phyloP scores from a whole-genome alignment of 92 coral and sea anemone genomes.

The Isaurus tuberculatus region DNA sequence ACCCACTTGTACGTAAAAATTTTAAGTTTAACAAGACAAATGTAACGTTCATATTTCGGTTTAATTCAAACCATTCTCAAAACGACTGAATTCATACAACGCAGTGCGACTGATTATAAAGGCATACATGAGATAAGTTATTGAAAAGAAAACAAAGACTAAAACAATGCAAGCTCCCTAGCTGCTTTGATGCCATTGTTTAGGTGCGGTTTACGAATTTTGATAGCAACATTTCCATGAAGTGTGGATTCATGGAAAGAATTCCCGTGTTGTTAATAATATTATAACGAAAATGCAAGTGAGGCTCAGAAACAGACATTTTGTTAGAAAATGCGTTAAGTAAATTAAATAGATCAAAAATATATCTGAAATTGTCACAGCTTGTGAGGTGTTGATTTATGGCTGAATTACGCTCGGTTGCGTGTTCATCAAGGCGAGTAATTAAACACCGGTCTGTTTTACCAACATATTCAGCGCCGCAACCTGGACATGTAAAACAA shows the following conservation, averaged over 20 bases:
- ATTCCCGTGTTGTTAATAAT: slow-evolving; percentile 14
- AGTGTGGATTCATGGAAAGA: slow-evolving; percentile 26
- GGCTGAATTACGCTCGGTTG: no score
- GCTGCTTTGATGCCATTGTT: slow-evolving; percentile 2
- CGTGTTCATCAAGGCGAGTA: not conserved
- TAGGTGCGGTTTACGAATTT: not conserved
- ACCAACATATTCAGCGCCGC: slow-evolving; percentile 30
- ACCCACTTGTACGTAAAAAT: not conserved
- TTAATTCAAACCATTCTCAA: slow-evolving; percentile 10
- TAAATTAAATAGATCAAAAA: no score
- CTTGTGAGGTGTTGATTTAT: no score
- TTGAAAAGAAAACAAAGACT: not conserved
- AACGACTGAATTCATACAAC: slow-evolving; percentile 12
- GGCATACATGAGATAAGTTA: slow-evolving; percentile 4
- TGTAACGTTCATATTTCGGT: not conserved
- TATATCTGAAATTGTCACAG: no score
- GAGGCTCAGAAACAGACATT: no score
- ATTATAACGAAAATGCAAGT: not conserved
- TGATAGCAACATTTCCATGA: not conserved
- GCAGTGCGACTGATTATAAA: slow-evolving; percentile 20
- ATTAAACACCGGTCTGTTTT: slow-evolving; percentile 35
- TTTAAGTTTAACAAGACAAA: slow-evolving; percentile 13
- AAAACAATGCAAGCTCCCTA: slow-evolving; percentile 5
- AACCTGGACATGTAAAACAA: slow-evolving; percentile 36
- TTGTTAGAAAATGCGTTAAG: no score